Evolutionary conservation across 2,113 vertebrate genomes (phyloP), one percentile per base, ranked within the genome.

Genomic region (Gymnocephalus cernua): DNA sequence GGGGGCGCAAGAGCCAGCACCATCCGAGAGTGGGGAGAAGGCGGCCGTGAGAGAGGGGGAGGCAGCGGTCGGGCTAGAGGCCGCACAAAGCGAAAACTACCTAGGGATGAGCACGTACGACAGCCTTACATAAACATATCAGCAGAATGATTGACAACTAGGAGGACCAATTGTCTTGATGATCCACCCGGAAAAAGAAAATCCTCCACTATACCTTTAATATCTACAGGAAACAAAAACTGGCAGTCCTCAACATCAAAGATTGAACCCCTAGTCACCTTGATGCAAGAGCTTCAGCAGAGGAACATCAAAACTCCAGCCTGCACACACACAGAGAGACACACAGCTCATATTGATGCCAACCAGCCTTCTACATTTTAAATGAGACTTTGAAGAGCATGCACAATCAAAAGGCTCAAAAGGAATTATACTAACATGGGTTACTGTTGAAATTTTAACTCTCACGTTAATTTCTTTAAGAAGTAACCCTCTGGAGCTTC

Each of bases 331-430:
- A 77, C 58, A 75, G 53, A 74, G 68, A 78, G 16, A 76, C 45
- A 65, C 74, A 64, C n/a, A 56, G 54, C 56, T 83, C 61, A 57
- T 41, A 80, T 63, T 50, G 66, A 70, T 80, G 79, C 70, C 77
- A 87, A 61, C 67, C 21, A 61, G 65, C 86, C 62, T 76, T 76
- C 67, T 88, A 80, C 77, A 89, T 93, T 90, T 88, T 80, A 80
- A 69, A 90, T 82, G 73, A 81, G 79, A 51, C 76, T 86, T 79
- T 82, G 57, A 87, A 81, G 64, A 57, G 47, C 41, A 72, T 15
- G 58, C 54, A 84, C 70, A 88, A 85, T 88, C 64, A 68, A 56
- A 41, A 77, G 21, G 38, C 73, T 91, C 84, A 89, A 88, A 89
- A 69, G 41, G 85, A 91, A 89, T 90, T 57, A 75, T 47, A 44